These are phyloP conservation scores for Perognathus longimembris DNA, from an alignment of 2,113 vertebrate species.

Conservation along the genomic window DNA sequence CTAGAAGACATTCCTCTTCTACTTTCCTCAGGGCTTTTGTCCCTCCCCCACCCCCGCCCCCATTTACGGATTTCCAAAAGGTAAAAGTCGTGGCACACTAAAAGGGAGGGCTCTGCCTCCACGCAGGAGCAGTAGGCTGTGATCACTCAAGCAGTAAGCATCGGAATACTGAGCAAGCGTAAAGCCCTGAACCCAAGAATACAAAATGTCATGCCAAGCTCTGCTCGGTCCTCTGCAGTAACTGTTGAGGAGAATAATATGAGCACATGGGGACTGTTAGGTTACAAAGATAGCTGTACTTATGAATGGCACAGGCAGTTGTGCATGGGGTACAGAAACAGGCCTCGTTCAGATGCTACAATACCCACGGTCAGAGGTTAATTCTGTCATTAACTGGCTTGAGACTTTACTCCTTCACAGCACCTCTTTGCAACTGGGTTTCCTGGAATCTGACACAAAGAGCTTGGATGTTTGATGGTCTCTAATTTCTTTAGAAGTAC, in stretches of 20 bases:
- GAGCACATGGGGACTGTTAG: neutral
- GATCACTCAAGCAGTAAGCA: neutral
- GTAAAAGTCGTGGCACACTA: neutral
- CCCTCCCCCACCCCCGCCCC: no score
- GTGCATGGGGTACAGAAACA: neutral
- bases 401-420: neutral
- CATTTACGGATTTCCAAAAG: neutral
- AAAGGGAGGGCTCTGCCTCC: neutral
- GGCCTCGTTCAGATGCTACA: neutral
- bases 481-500: neutral
- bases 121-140: neutral
- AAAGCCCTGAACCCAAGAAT: neutral
- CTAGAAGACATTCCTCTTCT: neutral
- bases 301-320: neutral
- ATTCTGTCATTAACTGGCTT: neutral
- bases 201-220: neutral
- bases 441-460: neutral
- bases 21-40: neutral
- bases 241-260: neutral
- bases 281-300: neutral
- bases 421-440: neutral
- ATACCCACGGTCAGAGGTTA: neutral
- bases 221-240: neutral
- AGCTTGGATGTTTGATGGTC: neutral
- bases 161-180: neutral